phyloP scores from a whole-genome alignment of 2,888 invertebrate genomes.

The Cryptus viduatorius region DNA sequence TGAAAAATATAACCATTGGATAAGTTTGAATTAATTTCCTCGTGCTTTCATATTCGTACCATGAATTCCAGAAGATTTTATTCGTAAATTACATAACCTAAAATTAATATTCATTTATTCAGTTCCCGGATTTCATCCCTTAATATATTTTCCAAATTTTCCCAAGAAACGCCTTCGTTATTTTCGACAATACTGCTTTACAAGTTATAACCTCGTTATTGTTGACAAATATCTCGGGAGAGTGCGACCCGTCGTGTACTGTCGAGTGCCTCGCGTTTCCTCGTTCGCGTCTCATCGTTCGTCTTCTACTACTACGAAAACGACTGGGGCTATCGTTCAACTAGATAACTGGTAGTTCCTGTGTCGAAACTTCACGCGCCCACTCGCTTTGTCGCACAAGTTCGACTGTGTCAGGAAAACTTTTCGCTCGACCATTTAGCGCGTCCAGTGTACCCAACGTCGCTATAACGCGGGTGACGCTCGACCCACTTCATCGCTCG shows the following conservation, averaged over 20 bases:
- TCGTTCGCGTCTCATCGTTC: neutral
- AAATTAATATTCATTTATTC: neutral
- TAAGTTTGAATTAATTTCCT: too few species aligned
- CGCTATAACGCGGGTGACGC: neutral
- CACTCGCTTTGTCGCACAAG: slow-evolving; percentile 60
- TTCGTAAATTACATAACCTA: neutral
- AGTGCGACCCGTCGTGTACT: neutral
- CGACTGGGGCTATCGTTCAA: slow-evolving; percentile 53
- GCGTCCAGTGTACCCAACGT: neutral
- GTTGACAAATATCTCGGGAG: neutral
- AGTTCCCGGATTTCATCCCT: neutral
- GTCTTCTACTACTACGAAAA: slow-evolving; percentile 21
- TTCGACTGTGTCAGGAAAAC: slow-evolving; percentile 38
- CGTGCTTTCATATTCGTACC: too few species aligned
- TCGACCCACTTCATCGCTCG: neutral
- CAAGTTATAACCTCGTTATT: neutral
- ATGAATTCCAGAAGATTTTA: neutral
- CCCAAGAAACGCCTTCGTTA: neutral
- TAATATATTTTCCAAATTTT: neutral
- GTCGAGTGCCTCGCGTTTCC: neutral
- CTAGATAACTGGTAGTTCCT: slow-evolving; percentile 75
- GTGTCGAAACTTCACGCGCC: slow-evolving; percentile 75
- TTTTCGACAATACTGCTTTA: neutral
- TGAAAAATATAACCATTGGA: too few species aligned
- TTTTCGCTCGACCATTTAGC: slow-evolving; percentile 17